Base-by-base conservation (phyloP, 2,888 invertebrate genomes). In the Nipponacmea schrenckii region DNA sequence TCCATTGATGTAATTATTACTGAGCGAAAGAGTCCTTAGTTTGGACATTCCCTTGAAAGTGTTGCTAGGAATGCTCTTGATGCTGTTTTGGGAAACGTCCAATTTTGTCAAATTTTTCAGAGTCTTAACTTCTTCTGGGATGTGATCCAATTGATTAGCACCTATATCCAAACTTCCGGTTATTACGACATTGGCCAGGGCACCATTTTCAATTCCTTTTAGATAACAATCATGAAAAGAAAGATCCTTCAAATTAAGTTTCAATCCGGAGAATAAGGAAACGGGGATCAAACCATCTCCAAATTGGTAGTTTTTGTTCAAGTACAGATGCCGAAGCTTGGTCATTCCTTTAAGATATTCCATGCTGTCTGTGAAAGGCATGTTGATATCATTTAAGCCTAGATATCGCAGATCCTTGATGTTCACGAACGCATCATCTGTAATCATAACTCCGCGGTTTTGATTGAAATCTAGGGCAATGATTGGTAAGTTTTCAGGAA, bases 141-240 rank as follows among this genome's bases (percentile, higher is more conserved):
- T 56, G 56, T 56, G 56, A 24, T 56, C 56, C 24, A 56, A 56
- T 20, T 56, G 56, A 24, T 56, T 56, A 1, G 56, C 56, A 24
- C 56, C 24, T 24, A 56, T 10, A 56, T 56, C 56, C 20, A 56
- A 24, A 56, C 24, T 20, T 24, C 56, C 56, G 56, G 20, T 56
- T 24, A 56, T 56, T 3, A 24, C 12, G 20, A 56, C 24, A 12
- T 24, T 24, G 20, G 20, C 20, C 10, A 56, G 14, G 56, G 56
- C 56, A 24, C 56, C 24, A 24, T 56, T 24, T 56, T 56, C 56
- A 56, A 56, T 56, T 56, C 56, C 56, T 56, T 56, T 56, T 24
- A 56, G 8, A 56, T 56, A 56, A 56, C 56, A 56, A 24, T 56
- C 56, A 10, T 56, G 56, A 24, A 56, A 20, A 20, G 20, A 14